Base-by-base conservation (phyloP, 2,797 vertebrate genomes). In the Botia kubotai region DNA sequence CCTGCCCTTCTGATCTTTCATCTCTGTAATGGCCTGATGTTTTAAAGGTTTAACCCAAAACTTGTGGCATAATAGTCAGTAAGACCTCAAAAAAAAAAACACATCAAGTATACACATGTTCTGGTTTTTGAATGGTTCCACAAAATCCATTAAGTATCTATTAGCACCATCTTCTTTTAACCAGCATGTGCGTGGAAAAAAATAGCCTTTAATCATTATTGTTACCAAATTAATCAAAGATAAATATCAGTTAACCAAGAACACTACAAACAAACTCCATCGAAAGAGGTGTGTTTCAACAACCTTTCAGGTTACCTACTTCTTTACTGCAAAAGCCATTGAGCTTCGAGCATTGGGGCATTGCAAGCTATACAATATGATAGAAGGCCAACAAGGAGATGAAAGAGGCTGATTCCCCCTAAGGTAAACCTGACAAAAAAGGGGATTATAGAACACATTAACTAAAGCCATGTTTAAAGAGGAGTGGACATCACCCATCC, bases 371-470 rank as follows among this genome's bases (percentile, higher is more conserved):
- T 71, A 85, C 68, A 83, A 80, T 82, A 73, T 75, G 77, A 86
- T 73, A 72, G 82, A 39, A 78, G 76, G 69, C 76, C 84, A 79
- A 80, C 79, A 74, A 69, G 72, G 72, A 86, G 86, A 88, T 87
- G 85, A 89, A 86, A 87, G 86, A 60, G 11, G 11, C 21, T 66
- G 71, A 80, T 74, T 74, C 83, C 67, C 60, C 81, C 76, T 71
- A 75, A 85, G 67, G 78, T 86, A 85, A 85, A 86, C 79, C 80
- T 85, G 82, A 87, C 80, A 86, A 79, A 87, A 82, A 77, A 76
- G 63, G 62, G 83, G 80, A 87, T 89, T 87, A 87, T 55, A 78
- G 77, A 77, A 81, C 68, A 76, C 85, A 87, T 89, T 85, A 86
- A 80, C 69, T 65, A 74, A 82, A 82, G 71, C 57, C 14, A 19